Percentiles rank a stretch among this genome's conserved stretches.
Conservation (phyloP, 1,140 invertebrate genomes). For the Homarus americanus region DNA sequence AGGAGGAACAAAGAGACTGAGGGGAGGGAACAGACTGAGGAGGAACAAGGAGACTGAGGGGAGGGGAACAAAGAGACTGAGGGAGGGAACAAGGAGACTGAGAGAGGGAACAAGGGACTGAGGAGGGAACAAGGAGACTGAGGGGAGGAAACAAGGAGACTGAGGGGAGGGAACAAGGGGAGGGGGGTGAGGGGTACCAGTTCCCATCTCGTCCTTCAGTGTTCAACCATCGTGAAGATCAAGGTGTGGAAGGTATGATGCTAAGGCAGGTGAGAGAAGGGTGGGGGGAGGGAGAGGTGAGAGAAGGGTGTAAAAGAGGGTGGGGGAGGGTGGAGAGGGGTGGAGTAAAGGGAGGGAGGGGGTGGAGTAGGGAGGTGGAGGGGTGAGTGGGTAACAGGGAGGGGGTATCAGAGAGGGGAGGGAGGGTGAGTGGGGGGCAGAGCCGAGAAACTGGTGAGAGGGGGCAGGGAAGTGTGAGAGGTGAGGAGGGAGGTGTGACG, state of each 20-base stretch:
- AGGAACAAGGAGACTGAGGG: background rate
- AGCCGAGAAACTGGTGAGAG: background rate
- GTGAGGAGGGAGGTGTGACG: background rate
- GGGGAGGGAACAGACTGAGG: no score
- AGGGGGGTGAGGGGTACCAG: background rate
- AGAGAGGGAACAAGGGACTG: background rate
- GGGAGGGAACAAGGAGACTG: background rate
- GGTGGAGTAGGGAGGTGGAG: background rate
- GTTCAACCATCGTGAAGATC: conserved; percentile 26
- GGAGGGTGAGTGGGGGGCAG: background rate
- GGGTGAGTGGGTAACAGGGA: no score
- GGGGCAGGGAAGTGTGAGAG: background rate
- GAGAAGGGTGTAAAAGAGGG: no score
- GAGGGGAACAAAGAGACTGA: background rate
- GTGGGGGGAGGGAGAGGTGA: no score
- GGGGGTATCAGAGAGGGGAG: background rate
- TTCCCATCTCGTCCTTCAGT: conserved; percentile 10
- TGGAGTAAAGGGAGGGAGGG: background rate
- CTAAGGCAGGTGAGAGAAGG: no score
- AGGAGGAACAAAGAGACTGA: no score
- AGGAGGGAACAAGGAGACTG: background rate
- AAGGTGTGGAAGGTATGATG: conserved; percentile 11
- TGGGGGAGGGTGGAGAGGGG: background rate
- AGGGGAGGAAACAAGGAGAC: background rate
- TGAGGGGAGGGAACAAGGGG: background rate